Evolutionary conservation across 2,113 vertebrate genomes (phyloP).

Genomic region (Andinoacara biseriatus): DNA sequence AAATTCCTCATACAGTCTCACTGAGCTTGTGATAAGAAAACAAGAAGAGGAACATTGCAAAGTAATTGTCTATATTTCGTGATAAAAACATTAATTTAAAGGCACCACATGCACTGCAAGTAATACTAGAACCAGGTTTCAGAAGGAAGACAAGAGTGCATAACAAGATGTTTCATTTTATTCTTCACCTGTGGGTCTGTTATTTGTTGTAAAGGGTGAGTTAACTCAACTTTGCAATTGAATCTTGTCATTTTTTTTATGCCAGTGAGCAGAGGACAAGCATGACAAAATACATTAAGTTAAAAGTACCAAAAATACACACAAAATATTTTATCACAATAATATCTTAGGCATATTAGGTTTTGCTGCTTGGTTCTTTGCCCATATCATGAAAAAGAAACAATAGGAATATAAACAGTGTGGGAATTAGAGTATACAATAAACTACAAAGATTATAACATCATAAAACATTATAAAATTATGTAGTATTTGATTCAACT

Average conservation of each 20-base stretch:
- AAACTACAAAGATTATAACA: not conserved
- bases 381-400: not conserved
- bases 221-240: slow-evolving; percentile 1
- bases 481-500: not conserved
- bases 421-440: not conserved
- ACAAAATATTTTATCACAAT: not conserved
- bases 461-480: not conserved
- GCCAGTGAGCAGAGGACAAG: not conserved
- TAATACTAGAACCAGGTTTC: not conserved
- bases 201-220: not conserved
- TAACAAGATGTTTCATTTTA: slow-evolving; percentile 8
- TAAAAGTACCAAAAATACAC: not conserved
- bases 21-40: not conserved
- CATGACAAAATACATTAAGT: not conserved
- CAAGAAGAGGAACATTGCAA: slow-evolving; percentile 7
- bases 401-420: not conserved
- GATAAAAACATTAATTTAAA: slow-evolving; percentile 19
- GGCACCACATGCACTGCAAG: not conserved
- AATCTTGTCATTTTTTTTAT: not conserved
- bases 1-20: not conserved
- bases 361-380: not conserved
- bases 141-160: not conserved
- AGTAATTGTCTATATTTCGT: not conserved
- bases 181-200: not conserved
- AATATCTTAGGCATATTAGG: not conserved